These are phyloP conservation scores for Platynereis dumerilii DNA, from an alignment of 2,888 invertebrate genomes.

Conservation along the genomic window DNA sequence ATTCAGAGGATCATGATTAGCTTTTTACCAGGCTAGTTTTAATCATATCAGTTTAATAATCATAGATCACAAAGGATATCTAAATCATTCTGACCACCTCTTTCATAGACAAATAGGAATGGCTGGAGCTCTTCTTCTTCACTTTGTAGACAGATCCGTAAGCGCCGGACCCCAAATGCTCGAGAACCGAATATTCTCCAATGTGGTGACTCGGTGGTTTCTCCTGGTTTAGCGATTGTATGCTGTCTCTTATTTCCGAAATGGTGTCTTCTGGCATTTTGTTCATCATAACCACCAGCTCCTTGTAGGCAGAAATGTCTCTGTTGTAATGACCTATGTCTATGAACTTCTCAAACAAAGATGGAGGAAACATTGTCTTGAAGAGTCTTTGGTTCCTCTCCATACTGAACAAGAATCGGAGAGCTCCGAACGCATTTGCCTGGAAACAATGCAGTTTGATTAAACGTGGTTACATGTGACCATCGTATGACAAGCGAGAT, in stretches of 20 bases:
- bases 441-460: constrained; percentile 40
- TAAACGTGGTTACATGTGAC: no score
- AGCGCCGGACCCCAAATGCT: constrained; percentile 64
- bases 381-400: constrained; percentile 63
- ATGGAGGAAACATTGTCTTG: constrained; percentile 62
- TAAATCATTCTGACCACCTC: constrained; percentile 51
- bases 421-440: constrained; percentile 63
- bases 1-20: no score
- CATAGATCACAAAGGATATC: not conserved
- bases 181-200: constrained; percentile 64
- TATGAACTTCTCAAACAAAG: constrained; percentile 63
- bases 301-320: constrained; percentile 61
- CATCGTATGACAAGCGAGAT: no score
- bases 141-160: constrained; percentile 66
- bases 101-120: constrained; percentile 63
- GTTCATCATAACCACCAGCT: constrained; percentile 56
- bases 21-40: no score
- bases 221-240: constrained; percentile 56
- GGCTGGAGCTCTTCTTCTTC: constrained; percentile 51
- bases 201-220: constrained; percentile 55
- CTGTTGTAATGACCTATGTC: constrained; percentile 65
- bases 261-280: constrained; percentile 46
- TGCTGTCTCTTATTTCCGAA: constrained; percentile 53
- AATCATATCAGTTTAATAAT: no score
- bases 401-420: constrained; percentile 64